Percentiles rank a stretch among this genome's conserved stretches.
Conservation (phyloP, 64 coral and sea anemone species). For the Pocillopora verrucosa region DNA sequence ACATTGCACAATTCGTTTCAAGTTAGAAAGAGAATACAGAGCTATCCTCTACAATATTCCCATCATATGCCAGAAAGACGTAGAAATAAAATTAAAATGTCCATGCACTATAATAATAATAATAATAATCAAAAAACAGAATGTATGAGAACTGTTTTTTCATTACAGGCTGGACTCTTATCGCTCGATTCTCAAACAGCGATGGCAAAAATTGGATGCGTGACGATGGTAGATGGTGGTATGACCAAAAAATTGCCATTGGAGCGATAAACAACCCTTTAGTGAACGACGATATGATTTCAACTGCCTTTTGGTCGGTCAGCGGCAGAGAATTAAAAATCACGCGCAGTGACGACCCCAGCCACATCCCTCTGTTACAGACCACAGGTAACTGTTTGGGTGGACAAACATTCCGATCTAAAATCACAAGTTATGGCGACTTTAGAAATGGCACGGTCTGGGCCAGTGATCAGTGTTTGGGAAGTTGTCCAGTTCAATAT, state of each 20-base stretch:
- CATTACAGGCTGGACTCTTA: neutral
- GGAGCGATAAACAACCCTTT: neutral
- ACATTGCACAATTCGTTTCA: too few relatives aligned
- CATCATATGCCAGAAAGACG: too few relatives aligned
- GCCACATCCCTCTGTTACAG: neutral
- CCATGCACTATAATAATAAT: too few relatives aligned
- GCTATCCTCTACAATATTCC: too few relatives aligned
- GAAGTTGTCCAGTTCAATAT: neutral
- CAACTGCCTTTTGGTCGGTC: constrained; percentile 17
- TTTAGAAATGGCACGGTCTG: neutral
- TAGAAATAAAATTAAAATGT: too few relatives aligned
- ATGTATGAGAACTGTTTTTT: too few relatives aligned
- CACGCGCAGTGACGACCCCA: constrained; percentile 48
- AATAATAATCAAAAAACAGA: too few relatives aligned
- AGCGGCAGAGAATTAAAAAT: constrained; percentile 52
- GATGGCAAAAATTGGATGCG: neutral
- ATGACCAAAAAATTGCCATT: neutral
- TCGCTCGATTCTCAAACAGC: neutral
- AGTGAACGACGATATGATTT: neutral
- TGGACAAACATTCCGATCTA: neutral
- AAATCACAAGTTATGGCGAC: constrained; percentile 7
- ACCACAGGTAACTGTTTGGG: constrained; percentile 3
- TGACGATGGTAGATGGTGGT: neutral
- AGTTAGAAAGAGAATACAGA: too few relatives aligned
- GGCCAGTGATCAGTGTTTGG: neutral